These are phyloP conservation scores for Paracyclopina nana DNA, from an alignment of 1,140 invertebrate species.

Conservation along the genomic window DNA sequence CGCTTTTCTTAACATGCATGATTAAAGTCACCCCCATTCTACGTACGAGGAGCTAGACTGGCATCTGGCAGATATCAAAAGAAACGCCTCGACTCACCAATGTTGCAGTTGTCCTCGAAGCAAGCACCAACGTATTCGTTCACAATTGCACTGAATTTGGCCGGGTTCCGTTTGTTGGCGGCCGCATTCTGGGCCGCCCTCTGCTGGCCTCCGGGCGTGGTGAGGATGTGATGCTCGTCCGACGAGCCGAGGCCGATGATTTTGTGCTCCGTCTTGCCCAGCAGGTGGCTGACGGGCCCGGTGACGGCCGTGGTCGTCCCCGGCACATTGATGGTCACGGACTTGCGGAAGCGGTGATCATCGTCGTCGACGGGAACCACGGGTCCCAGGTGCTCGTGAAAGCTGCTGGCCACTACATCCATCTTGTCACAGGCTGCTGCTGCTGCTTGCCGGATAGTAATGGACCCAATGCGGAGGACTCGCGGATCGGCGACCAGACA, in stretches of 20 bases:
- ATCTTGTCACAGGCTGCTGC: no score
- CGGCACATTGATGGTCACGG: neutral
- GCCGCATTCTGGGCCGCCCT: neutral
- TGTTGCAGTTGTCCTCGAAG: constrained; percentile 13
- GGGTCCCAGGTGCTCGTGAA: neutral
- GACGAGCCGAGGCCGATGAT: neutral
- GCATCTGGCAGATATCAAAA: no score
- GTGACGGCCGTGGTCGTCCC: neutral
- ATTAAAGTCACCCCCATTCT: no score
- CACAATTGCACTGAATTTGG: constrained; percentile 8
- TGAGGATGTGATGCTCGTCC: neutral
- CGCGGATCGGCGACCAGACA: no score
- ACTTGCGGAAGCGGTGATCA: neutral
- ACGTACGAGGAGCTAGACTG: no score
- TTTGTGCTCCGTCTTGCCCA: neutral
- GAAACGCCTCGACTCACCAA: constrained; percentile 9
- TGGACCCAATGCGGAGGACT: no score
- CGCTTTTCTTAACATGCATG: no score
- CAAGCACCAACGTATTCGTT: constrained; percentile 12
- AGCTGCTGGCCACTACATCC: no score
- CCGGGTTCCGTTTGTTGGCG: neutral
- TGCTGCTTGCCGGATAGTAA: no score
- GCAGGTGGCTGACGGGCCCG: neutral
- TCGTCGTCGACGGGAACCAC: constrained; percentile 3
- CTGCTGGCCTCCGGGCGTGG: neutral